Evolutionary conservation across 2,888 invertebrate genomes (phyloP), one percentile per base, ranked within the genome.

Genomic region (Nudaria mundana): DNA sequence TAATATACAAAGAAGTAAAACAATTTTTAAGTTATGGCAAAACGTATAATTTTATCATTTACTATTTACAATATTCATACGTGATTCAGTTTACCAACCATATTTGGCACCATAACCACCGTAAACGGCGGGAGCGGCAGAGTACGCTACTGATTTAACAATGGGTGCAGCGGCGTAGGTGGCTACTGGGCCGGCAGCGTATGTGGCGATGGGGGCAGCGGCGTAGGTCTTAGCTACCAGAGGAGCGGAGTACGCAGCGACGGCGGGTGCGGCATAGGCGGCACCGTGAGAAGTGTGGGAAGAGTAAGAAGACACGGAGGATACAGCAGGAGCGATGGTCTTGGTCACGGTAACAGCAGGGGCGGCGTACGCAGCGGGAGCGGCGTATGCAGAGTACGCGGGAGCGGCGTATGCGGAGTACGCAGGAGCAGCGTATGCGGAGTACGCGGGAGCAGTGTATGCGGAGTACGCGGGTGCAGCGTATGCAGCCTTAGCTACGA

Each of bases 31-130:
- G n/a, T n/a, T n/a, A 71, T 66, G 65, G 61, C 66, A 60, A 57
- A 46, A 67, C 70, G 56, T 75, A 70, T 71, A 56, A 18, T 54
- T 71, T 63, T 41, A n/a, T n/a, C 43, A 62, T 63, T 68, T 49
- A 68, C 56, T 79, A 78, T 76, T 69, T 71, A 76, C 70, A 77
- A 53, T 48, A 51, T 51, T 20, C 1, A 39, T 52, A 41, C 48
- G 48, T 46, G 67, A 71, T 73, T 69, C 72, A 72, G 75, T 76
- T 91, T 90, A 93, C 90, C 91, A 93, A 57, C 86, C 91, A 71
- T 93, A 93, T 66, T 91, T 90, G 52, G 91, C 90, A 55, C 80
- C 61, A 48, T 74, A 72, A 49, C 18, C 20, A 8, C 28, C 14
- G n/a, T 28, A 28, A 2, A 56, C 55, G 12, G 73, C 65, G 39